Evolutionary conservation across 2,797 vertebrate species (phyloP).

Genomic region (Platyrinchus mystaceus): DNA sequence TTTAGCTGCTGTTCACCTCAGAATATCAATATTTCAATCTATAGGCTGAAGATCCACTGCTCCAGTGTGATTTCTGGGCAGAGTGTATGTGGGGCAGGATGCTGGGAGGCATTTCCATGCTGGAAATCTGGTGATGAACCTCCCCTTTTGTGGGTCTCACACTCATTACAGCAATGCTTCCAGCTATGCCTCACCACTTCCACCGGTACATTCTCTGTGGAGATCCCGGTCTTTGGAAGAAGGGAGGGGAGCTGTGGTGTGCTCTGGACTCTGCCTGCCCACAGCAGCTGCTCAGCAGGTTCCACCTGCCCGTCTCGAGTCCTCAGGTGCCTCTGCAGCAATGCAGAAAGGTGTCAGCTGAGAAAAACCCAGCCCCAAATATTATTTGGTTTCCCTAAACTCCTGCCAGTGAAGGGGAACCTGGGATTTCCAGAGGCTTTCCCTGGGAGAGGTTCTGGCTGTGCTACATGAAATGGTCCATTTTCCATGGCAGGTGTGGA

Average conservation of each 20-base stretch:
- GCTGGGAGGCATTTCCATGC: accelerated
- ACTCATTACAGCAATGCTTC: accelerated
- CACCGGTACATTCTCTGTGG: accelerated
- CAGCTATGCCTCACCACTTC: accelerated
- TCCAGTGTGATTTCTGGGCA: not conserved
- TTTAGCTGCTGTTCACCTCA: not conserved
- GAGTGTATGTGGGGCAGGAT: accelerated
- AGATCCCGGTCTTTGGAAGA: not conserved
- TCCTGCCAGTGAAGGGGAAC: not conserved
- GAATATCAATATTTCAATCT: not conserved
- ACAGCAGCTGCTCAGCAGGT: not conserved
- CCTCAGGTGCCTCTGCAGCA: not conserved
- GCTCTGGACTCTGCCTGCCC: accelerated
- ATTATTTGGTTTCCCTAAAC: not conserved
- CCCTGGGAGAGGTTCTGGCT: not conserved
- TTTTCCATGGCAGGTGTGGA: not conserved
- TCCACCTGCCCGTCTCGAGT: accelerated
- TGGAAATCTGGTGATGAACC: not conserved
- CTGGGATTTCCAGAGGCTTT: not conserved
- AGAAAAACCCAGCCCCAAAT: not conserved
- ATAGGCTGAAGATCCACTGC: accelerated
- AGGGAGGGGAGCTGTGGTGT: not conserved
- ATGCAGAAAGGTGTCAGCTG: not conserved
- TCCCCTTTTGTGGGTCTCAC: not conserved
- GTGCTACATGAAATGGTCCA: accelerated